A percentile compares a stretch with the other conserved stretches of the same genome.
These are phyloP conservation scores for Heliconius himera DNA, from an alignment of 1,140 invertebrate genomes.

Conservation along the genomic window DNA sequence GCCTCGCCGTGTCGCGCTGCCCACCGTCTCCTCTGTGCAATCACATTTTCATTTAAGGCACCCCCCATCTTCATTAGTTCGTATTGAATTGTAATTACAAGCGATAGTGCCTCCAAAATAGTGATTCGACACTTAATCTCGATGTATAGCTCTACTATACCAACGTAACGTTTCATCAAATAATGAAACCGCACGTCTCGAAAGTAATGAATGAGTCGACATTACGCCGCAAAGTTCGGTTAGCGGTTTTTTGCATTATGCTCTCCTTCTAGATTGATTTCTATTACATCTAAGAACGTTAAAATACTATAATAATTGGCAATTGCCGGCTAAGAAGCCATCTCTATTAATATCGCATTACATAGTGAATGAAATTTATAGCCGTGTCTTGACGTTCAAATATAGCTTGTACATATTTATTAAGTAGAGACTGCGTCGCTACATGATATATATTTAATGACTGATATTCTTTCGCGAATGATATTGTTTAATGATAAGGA, in stretches of 20 bases:
- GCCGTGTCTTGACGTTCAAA: constrained; percentile 17
- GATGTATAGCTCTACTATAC: constrained; percentile 55
- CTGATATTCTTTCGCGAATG: constrained; percentile 29
- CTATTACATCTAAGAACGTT: constrained; percentile 65
- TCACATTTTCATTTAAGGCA: constrained; percentile 27
- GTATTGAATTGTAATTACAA: constrained; percentile 40
- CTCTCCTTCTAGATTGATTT: constrained; percentile 71
- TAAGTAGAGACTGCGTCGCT: constrained; percentile 29
- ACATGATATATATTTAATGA: constrained; percentile 33
- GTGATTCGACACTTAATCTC: constrained; percentile 42
- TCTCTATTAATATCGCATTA: constrained; percentile 45
- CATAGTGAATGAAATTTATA: constrained; percentile 39
- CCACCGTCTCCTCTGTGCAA: constrained; percentile 26
- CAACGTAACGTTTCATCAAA: constrained; percentile 66
- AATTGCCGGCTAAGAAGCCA: constrained; percentile 43
- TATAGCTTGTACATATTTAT: constrained; percentile 33
- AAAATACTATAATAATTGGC: constrained; percentile 65
- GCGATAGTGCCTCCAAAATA: constrained; percentile 42
- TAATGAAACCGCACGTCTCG: constrained; percentile 64
- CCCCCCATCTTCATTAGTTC: constrained; percentile 34
- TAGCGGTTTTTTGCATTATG: constrained; percentile 72
- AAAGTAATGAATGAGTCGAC: constrained; percentile 68
- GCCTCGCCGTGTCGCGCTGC: constrained; percentile 42
- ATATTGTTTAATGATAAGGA: constrained; percentile 28
- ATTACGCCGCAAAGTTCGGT: constrained; percentile 64